Evolutionary conservation across 2,113 vertebrate genomes (phyloP).

Genomic region (Stegastes partitus): DNA sequence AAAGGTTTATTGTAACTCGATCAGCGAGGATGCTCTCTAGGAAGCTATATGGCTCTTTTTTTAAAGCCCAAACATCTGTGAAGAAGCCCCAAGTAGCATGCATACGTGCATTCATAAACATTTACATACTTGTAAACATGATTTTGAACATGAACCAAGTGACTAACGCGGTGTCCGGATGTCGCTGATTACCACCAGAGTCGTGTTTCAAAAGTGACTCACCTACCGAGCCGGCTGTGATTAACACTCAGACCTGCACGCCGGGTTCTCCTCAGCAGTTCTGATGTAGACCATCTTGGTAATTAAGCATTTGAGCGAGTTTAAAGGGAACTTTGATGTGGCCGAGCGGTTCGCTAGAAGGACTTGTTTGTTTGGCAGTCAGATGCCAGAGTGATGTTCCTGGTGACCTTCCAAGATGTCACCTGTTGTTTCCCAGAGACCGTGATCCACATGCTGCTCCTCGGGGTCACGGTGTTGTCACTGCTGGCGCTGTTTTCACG

Average conservation of each 20-base stretch:
- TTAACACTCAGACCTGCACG: constrained; percentile 47
- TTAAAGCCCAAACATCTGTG: constrained; percentile 65
- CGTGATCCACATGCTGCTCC: constrained; percentile 8
- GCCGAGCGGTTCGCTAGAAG: neutral
- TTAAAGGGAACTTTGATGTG: neutral
- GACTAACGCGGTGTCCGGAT: constrained; percentile 68
- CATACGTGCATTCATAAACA: constrained; percentile 78
- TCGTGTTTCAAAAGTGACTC: constrained; percentile 68
- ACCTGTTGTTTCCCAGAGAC: constrained; percentile 7
- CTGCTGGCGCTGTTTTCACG: constrained; percentile 15
- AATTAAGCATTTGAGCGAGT: constrained; percentile 20
- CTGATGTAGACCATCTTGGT: neutral
- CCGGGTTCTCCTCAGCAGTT: constrained; percentile 9
- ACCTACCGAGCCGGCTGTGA: constrained; percentile 34
- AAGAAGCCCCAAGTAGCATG: constrained; percentile 69
- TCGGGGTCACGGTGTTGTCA: constrained; percentile 13
- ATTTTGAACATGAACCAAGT: constrained; percentile 69
- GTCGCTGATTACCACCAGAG: constrained; percentile 72
- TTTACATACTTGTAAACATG: constrained; percentile 78
- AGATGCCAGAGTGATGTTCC: neutral
- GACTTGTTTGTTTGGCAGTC: neutral
- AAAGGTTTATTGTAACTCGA: constrained; percentile 22
- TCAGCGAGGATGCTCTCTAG: neutral
- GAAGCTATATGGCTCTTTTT: constrained; percentile 47
- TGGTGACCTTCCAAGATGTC: constrained; percentile 1